Percentiles rank a stretch among this genome's conserved stretches.
Evolutionary conservation across 2,113 vertebrate species (phyloP).

Genomic region (Pelmatolapia mariae): DNA sequence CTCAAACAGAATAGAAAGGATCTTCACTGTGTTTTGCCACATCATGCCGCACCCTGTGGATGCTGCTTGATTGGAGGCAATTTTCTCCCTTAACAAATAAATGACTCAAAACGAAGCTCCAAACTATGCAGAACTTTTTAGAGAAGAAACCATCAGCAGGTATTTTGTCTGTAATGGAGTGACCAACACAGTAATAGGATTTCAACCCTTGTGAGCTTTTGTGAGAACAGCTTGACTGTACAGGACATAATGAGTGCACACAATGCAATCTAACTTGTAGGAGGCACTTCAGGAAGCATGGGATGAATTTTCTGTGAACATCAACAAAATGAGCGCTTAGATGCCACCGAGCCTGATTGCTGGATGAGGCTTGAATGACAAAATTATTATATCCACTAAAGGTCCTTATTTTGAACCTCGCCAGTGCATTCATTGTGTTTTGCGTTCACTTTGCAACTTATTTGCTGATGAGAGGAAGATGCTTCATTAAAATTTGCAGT

Average conservation of each 20-base stretch:
- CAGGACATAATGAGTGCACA: background rate
- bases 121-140: background rate
- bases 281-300: background rate
- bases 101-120: background rate
- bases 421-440: background rate
- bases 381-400: background rate
- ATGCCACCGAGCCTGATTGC: background rate
- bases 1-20: background rate
- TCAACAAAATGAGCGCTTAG: background rate
- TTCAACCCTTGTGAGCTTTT: background rate
- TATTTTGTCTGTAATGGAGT: background rate
- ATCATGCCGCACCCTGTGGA: background rate
- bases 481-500: background rate
- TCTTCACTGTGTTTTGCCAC: background rate
- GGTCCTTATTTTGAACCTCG: background rate
- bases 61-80: background rate
- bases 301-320: background rate
- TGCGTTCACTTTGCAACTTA: background rate
- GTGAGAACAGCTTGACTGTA: background rate
- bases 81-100: background rate
- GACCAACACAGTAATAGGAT: background rate
- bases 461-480: background rate
- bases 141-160: background rate
- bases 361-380: background rate
- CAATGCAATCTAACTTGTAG: background rate